Conservation (phyloP, 2,113 vertebrate genomes). For the Mesembrinibis cayennensis region DNA sequence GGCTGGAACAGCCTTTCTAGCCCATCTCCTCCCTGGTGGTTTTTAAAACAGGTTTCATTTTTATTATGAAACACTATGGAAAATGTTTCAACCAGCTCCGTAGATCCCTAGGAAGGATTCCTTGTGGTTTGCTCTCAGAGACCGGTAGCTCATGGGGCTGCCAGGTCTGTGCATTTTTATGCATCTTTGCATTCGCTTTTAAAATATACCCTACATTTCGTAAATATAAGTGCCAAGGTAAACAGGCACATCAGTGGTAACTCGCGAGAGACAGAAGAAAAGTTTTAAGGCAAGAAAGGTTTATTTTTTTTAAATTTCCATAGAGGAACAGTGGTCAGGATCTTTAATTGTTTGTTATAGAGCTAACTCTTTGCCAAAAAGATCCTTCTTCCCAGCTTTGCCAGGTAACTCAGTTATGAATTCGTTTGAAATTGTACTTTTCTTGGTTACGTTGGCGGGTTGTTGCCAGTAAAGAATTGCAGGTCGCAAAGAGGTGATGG, state of each 20-base stretch:
- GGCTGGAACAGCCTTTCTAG: neutral
- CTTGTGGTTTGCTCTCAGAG: neutral
- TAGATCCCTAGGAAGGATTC: neutral
- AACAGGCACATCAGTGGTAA: neutral
- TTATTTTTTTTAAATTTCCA: neutral
- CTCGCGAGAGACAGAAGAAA: neutral
- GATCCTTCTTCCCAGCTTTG: neutral
- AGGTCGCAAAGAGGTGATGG: neutral
- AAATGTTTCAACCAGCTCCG: neutral
- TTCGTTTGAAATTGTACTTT: neutral
- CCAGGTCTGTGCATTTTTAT: neutral
- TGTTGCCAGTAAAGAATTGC: neutral
- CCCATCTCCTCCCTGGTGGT: neutral
- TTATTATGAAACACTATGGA: neutral
- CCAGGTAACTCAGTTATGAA: neutral
- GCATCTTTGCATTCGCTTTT: neutral
- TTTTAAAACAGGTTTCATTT: neutral
- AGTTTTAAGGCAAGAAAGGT: neutral
- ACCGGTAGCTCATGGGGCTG: neutral
- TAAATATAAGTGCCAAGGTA: neutral
- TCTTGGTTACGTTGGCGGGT: neutral
- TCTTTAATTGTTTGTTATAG: neutral
- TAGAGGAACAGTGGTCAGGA: neutral
- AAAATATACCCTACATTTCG: neutral
- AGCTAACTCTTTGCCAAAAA: neutral